Evolutionary conservation across 2,888 invertebrate genomes (phyloP).

Genomic region (Chymomyza fuscimana): DNA sequence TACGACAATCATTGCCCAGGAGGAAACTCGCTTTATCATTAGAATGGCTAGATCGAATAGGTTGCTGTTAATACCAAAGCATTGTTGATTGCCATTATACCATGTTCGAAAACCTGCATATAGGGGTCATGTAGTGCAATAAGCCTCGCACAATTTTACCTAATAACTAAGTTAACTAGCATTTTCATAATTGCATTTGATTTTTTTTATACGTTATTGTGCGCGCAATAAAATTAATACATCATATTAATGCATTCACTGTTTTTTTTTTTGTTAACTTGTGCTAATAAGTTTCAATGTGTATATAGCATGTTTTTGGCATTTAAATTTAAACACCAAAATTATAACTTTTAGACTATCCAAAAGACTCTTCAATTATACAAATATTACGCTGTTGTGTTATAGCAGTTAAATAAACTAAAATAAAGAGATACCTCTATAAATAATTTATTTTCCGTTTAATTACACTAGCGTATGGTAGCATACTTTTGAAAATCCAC

Average conservation of each 20-base stretch:
- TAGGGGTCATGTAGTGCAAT: constrained; percentile 21
- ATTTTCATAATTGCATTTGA: constrained; percentile 44
- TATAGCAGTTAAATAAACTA: constrained; percentile 17
- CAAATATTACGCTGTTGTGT: constrained; percentile 8
- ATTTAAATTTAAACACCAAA: constrained; percentile 56
- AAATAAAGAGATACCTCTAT: neutral
- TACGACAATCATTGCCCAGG: constrained; percentile 31
- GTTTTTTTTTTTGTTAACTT: constrained; percentile 57
- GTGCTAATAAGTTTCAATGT: constrained; percentile 62
- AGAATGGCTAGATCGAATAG: neutral
- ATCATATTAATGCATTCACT: constrained; percentile 39
- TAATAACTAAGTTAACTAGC: constrained; percentile 38
- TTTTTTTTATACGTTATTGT: constrained; percentile 28
- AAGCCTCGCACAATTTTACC: constrained; percentile 45
- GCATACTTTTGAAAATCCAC: constrained; percentile 90
- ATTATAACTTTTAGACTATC: constrained; percentile 41
- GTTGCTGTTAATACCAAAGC: neutral
- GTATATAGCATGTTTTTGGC: constrained; percentile 32
- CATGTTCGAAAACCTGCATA: constrained; percentile 18
- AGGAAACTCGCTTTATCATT: neutral
- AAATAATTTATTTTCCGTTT: neutral
- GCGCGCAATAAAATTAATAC: constrained; percentile 57
- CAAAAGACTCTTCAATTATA: constrained; percentile 25
- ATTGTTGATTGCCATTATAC: constrained; percentile 1
- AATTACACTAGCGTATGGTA: constrained; percentile 85